Evolutionary conservation across 2,113 vertebrate species (phyloP).

Genomic region (Amphilophus citrinellus): DNA sequence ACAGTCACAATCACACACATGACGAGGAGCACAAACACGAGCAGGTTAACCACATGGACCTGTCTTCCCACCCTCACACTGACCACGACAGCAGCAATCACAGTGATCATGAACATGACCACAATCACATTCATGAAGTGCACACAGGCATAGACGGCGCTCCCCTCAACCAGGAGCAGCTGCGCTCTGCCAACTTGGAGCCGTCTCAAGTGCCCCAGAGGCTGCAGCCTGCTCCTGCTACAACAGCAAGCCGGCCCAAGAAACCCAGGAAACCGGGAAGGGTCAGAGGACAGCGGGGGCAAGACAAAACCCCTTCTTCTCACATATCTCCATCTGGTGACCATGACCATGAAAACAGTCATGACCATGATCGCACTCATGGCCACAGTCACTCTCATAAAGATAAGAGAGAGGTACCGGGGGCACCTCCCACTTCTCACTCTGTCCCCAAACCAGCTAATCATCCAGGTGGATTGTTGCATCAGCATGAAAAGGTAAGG

Average conservation of each 20-base stretch:
- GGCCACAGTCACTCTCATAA: conserved; percentile 51
- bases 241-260: conserved; percentile 67
- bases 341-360: conserved; percentile 20
- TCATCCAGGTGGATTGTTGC: conserved; percentile 50
- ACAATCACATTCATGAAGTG: conserved; percentile 6
- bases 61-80: conserved; percentile 8
- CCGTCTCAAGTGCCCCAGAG: conserved; percentile 31
- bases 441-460: neutral
- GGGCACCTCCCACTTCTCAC: neutral
- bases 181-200: conserved; percentile 25
- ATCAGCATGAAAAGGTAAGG: conserved; percentile 82
- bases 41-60: conserved; percentile 29
- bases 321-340: conserved; percentile 3
- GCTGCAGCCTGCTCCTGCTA: neutral
- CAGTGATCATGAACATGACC: conserved; percentile 1
- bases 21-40: conserved; percentile 48
- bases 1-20: conserved; percentile 26
- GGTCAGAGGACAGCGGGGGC: conserved; percentile 76
- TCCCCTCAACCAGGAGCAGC: neutral
- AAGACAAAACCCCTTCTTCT: conserved; percentile 71
- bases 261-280: conserved; percentile 79
- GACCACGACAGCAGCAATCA: neutral
- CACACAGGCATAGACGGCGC: conserved; percentile 53
- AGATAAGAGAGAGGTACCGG: conserved; percentile 71
- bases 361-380: neutral